Percentiles rank a stretch among this genome's conserved stretches.
Evolutionary conservation across 2,888 invertebrate species (phyloP).

Genomic region (Hypolimnas misippus): DNA sequence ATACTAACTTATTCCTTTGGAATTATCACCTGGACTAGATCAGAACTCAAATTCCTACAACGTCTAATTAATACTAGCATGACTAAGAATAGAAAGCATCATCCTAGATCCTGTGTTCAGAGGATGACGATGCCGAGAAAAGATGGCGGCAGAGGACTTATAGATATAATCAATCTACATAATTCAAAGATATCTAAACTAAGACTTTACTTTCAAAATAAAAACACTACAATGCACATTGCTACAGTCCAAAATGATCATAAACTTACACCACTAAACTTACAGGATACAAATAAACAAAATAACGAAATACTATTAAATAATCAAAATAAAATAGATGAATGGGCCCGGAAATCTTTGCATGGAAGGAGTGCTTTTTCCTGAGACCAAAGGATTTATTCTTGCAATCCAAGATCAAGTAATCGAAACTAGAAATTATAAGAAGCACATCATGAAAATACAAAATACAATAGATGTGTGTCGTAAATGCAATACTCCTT

Average conservation of each 20-base stretch:
- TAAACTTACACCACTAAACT: not conserved
- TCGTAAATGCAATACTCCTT: constrained; percentile 26
- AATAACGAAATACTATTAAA: not conserved
- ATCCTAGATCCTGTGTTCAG: not conserved
- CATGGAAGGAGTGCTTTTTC: constrained; percentile 33
- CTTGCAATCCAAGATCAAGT: constrained; percentile 52
- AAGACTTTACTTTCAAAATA: not conserved
- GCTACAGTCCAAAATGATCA: not conserved
- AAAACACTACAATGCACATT: not conserved
- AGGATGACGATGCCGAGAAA: not conserved
- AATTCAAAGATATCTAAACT: not conserved
- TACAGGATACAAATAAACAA: not conserved
- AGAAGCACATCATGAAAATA: constrained; percentile 36
- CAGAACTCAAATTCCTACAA: no score
- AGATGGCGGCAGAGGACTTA: not conserved
- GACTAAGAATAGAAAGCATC: not conserved
- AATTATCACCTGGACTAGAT: no score
- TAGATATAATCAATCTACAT: not conserved
- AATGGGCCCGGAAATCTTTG: not conserved
- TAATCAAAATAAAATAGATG: not conserved
- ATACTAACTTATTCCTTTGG: no score
- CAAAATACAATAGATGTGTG: constrained; percentile 26
- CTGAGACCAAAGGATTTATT: constrained; percentile 43
- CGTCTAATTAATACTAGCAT: no score
- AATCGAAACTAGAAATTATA: constrained; percentile 45